These are phyloP conservation scores for Furnarius figulus DNA, from an alignment of 2,113 vertebrate species.

Conservation along the genomic window DNA sequence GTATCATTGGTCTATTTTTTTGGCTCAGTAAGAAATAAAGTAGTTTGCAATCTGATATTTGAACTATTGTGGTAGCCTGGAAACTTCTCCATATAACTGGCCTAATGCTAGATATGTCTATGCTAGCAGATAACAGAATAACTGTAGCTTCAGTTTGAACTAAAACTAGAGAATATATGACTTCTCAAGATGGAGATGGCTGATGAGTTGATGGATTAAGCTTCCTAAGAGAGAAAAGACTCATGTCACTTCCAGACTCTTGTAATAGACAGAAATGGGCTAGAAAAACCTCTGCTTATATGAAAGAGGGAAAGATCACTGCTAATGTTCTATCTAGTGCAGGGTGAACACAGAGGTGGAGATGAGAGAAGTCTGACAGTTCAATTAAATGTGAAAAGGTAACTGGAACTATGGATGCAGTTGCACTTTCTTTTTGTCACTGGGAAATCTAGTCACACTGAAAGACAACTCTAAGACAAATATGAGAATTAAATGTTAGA, in stretches of 20 bases:
- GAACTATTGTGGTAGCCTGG: not conserved
- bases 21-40: not conserved
- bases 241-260: not conserved
- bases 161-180: not conserved
- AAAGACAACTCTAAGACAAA: not conserved
- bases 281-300: not conserved
- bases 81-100: not conserved
- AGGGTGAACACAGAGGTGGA: not conserved
- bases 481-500: not conserved
- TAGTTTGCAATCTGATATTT: not conserved
- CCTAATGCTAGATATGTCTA: not conserved
- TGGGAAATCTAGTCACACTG: not conserved
- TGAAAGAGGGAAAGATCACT: not conserved
- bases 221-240: not conserved
- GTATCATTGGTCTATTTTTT: not conserved
- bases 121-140: not conserved
- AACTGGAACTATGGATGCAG: not conserved
- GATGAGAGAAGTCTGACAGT: not conserved
- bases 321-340: not conserved
- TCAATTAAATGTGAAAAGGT: not conserved
- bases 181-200: not conserved
- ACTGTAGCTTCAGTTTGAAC: not conserved
- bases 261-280: not conserved
- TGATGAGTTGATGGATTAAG: not conserved
- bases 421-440: not conserved